Percentiles rank a stretch among this genome's conserved stretches.
These are phyloP conservation scores for Atherinomorus stipes DNA, from an alignment of 2,113 vertebrate species.

Conservation along the genomic window DNA sequence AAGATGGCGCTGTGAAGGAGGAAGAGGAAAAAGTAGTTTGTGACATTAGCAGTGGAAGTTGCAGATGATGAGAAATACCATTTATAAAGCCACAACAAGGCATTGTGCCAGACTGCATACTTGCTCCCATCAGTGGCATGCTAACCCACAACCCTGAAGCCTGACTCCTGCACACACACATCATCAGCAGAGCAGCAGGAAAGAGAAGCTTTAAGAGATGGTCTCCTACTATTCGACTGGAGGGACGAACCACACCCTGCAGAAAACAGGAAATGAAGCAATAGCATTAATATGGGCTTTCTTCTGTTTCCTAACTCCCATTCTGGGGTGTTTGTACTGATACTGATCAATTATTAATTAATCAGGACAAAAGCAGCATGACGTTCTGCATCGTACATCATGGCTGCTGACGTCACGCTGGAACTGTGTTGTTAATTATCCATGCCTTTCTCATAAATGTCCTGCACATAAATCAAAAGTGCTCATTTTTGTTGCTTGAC, in stretches of 20 bases:
- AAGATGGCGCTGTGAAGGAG: background rate
- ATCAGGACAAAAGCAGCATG: conserved; percentile 2
- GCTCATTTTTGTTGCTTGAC: background rate
- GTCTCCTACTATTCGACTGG: conserved; percentile 96
- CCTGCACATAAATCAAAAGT: conserved; percentile 34
- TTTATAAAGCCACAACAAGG: conserved; percentile 25
- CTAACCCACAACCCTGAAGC: conserved; percentile 37
- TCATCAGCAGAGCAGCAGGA: conserved; percentile 84
- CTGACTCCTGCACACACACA: conserved; percentile 63
- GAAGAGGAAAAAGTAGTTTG: conserved; percentile 1
- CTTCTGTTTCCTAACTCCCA: background rate
- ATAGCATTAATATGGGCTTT: conserved; percentile 59
- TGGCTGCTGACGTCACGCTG: background rate
- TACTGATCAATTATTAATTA: conserved; percentile 1
- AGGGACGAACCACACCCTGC: conserved; percentile 90
- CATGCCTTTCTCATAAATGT: conserved; percentile 17
- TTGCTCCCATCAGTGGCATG: conserved; percentile 38
- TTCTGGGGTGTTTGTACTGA: background rate
- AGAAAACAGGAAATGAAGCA: conserved; percentile 72
- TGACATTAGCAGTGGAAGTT: background rate
- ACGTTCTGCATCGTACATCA: background rate
- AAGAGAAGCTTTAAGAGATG: conserved; percentile 88
- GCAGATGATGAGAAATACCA: conserved; percentile 24
- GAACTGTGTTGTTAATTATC: conserved; percentile 28
- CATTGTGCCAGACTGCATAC: conserved; percentile 28